Percentiles rank a stretch among this genome's conserved stretches.
phyloP scores from a whole-genome alignment of 1,140 invertebrate genomes.

The Lepidotrigona ventralis region DNA sequence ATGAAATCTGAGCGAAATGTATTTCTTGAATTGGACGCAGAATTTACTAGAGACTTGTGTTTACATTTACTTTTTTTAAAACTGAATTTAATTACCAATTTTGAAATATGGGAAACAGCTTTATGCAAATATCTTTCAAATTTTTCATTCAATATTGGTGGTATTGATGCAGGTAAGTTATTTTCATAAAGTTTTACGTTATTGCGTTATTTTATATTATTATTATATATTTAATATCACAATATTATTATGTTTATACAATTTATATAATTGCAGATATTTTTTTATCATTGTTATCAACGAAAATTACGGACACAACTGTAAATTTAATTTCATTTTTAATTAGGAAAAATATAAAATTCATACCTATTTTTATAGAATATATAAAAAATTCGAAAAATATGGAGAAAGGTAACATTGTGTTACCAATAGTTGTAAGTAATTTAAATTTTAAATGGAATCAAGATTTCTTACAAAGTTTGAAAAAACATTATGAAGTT shows the following conservation, averaged over 20 bases:
- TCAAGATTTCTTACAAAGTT: slow-evolving; percentile 67
- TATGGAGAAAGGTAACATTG: slow-evolving; percentile 58
- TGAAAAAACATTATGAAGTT: slow-evolving; percentile 60
- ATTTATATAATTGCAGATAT: slow-evolving; percentile 58
- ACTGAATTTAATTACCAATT: slow-evolving; percentile 66
- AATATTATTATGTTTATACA: not conserved
- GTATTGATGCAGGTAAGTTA: slow-evolving; percentile 73
- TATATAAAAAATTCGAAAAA: slow-evolving; percentile 55
- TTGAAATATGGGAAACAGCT: slow-evolving; percentile 79
- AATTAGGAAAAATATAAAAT: slow-evolving; percentile 62
- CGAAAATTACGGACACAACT: slow-evolving; percentile 55
- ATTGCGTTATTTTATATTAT: not conserved
- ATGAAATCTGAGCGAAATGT: slow-evolving; percentile 12
- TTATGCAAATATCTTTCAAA: slow-evolving; percentile 81
- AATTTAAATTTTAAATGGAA: slow-evolving; percentile 70
- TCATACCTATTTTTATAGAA: slow-evolving; percentile 66
- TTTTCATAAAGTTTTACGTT: slow-evolving; percentile 26
- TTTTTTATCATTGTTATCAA: slow-evolving; percentile 65
- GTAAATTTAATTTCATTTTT: slow-evolving; percentile 68
- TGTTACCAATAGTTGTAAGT: slow-evolving; percentile 71
- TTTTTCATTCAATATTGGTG: slow-evolving; percentile 81
- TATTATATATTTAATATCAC: not conserved
- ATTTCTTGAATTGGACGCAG: slow-evolving; percentile 51
- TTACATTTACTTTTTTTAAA: slow-evolving; percentile 62
- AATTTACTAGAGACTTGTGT: slow-evolving; percentile 63